phyloP scores from a whole-genome alignment of 2,888 invertebrate species.

The Dorcus hopei region DNA sequence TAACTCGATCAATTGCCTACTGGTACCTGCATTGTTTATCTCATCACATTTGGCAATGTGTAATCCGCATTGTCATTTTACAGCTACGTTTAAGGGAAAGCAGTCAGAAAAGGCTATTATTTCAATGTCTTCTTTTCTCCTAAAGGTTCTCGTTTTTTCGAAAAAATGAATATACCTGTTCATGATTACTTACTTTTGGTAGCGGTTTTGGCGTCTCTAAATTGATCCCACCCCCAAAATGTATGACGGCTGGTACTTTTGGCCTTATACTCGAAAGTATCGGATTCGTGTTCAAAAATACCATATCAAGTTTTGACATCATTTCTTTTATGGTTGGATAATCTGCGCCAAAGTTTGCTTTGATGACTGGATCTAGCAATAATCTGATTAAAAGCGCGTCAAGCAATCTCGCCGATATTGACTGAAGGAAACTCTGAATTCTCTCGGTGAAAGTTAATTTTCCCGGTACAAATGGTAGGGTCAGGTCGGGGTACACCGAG shows the following conservation, averaged over 20 bases:
- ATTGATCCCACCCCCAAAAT: slow-evolving; percentile 33
- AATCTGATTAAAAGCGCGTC: slow-evolving; percentile 33
- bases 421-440: slow-evolving; percentile 32
- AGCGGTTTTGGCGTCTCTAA: slow-evolving; percentile 33
- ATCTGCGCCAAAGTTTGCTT: slow-evolving; percentile 39
- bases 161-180: too few relatives aligned
- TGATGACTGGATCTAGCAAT: slow-evolving; percentile 32
- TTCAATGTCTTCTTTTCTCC: too few relatives aligned
- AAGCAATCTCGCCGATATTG: slow-evolving; percentile 28
- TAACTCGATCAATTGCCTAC: slow-evolving; percentile 8
- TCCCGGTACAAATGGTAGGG: slow-evolving; percentile 33
- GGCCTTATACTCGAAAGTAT: slow-evolving; percentile 38
- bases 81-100: not conserved
- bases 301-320: slow-evolving; percentile 37
- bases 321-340: slow-evolving; percentile 40
- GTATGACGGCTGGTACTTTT: slow-evolving; percentile 37
- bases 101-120: too few relatives aligned
- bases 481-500: slow-evolving; percentile 39
- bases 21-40: too few relatives aligned
- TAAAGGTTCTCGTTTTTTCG: too few relatives aligned
- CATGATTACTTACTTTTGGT: slow-evolving; percentile 32
- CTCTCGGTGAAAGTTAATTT: slow-evolving; percentile 48
- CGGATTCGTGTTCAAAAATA: slow-evolving; percentile 40
- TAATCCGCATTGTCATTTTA: slow-evolving; percentile 1
- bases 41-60: too few relatives aligned